Conservation (phyloP, 2,113 vertebrate species). For the Mus spicilegus region DNA sequence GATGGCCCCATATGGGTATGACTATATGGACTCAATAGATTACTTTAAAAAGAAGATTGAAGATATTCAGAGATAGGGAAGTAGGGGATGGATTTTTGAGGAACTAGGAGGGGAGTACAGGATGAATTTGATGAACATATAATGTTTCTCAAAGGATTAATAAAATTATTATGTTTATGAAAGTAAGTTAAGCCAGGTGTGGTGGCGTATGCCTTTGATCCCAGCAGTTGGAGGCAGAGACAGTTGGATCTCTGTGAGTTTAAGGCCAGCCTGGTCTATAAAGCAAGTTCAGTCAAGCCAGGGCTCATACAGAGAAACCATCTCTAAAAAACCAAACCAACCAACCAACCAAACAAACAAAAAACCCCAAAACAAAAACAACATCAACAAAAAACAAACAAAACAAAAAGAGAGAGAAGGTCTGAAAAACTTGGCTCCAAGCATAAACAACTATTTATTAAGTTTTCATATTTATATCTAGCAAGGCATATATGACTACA, state of each 20-base stretch:
- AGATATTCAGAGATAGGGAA: neutral
- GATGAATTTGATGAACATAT: neutral
- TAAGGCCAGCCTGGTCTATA: too few species aligned
- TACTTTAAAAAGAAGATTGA: neutral
- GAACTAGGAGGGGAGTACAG: neutral
- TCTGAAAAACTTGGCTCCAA: neutral
- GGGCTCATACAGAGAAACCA: too few species aligned
- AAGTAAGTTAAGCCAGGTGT: neutral
- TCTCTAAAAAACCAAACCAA: too few species aligned
- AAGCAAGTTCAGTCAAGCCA: too few species aligned
- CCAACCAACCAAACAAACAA: too few species aligned
- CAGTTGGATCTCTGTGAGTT: too few species aligned
- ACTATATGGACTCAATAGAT: neutral
- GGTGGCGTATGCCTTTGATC: too few species aligned
- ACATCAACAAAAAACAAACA: too few species aligned
- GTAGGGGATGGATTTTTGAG: neutral
- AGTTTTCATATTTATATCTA: slow-evolving; percentile 3
- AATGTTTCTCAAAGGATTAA: neutral
- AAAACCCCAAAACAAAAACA: too few species aligned
- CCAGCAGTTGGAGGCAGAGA: too few species aligned
- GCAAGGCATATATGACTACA: neutral
- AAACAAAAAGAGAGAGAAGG: too few species aligned
- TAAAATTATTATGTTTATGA: neutral
- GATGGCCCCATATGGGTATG: neutral
- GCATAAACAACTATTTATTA: neutral